Conservation (phyloP, 2,113 vertebrate species). For the Erinaceus europaeus region DNA sequence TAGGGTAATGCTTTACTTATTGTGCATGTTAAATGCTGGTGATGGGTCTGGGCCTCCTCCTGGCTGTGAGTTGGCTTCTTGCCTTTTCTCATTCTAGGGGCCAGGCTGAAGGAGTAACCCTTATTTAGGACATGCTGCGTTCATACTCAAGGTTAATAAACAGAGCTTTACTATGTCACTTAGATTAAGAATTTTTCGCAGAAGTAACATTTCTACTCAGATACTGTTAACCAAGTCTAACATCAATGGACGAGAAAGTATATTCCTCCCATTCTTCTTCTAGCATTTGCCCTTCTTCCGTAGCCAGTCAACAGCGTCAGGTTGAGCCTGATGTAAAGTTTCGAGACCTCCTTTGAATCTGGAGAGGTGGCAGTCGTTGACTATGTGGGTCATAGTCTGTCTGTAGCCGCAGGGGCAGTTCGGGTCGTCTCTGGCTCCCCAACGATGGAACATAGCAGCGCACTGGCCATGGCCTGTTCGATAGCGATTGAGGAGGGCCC, state of each 20-base stretch:
- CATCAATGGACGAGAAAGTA: neutral
- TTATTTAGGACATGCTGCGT: neutral
- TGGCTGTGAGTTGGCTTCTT: neutral
- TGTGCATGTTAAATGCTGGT: neutral
- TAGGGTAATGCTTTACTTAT: neutral
- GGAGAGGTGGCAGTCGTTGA: too few species aligned
- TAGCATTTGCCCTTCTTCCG: too few species aligned
- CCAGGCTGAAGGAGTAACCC: neutral
- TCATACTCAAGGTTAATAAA: neutral
- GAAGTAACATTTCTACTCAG: neutral
- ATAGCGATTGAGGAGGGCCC: too few species aligned
- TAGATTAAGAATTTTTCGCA: slow-evolving; percentile 1
- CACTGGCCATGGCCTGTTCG: too few species aligned
- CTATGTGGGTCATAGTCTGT: too few species aligned
- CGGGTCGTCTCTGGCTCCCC: too few species aligned
- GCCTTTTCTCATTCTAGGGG: slow-evolving; percentile 7
- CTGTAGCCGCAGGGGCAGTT: too few species aligned
- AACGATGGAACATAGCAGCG: too few species aligned
- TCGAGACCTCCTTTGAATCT: too few species aligned
- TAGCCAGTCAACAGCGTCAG: too few species aligned
- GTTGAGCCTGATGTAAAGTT: too few species aligned
- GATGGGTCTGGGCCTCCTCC: neutral
- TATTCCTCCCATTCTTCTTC: neutral
- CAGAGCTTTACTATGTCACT: neutral
- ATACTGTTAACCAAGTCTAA: neutral